Base-by-base conservation (phyloP, 1,140 invertebrate genomes). In the Mylabris phalerata region DNA sequence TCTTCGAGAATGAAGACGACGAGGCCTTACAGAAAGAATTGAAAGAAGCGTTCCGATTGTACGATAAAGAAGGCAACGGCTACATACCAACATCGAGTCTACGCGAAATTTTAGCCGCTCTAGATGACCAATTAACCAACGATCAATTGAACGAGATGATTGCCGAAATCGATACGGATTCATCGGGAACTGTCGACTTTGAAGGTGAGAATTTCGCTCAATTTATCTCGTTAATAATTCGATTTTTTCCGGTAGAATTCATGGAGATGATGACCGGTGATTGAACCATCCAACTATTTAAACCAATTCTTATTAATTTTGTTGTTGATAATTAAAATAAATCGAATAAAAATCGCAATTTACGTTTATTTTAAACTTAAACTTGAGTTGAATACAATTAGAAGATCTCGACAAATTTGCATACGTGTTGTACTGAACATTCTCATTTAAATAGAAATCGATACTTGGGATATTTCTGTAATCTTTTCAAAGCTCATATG, bases 101-200 rank as follows among this genome's bases (percentile, higher is more conserved):
- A 3, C 77, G 86, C 26, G 88, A 90, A 73, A 91, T 91, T 63
- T 75, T 90, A 3, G 79, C 83, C 10, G 89, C 88, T 2, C 71
- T 91, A 32, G 89, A 91, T 63, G 89, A 91, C 69, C 87, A 90
- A 71, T 81, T 91, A 25, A 88, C 87, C 0, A 83, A 86, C 13
- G 86, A 88, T 71, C 87, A 90, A 71, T 79, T 90, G 62, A 88
- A 90, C 66, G 87, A 89, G 65, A 91, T 91, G 87, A 90, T 91
- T 58, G 84, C 85, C 10, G 88, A 90, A 77, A 90, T 91, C 45
- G 88, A 91, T 70, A 86, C 85, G 26, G 88, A 90, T 63, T 81
- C 84, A 0, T 90, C 87, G 0, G 89, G 89, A 54, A 91, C 89
- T 2, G 89, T 92, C 10, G 89, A 92, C 71, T 92, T 91, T 75